Percentiles rank a stretch among this genome's conserved stretches.
Conservation (phyloP, 2,113 vertebrate genomes). For the Stegostoma tigrinum region DNA sequence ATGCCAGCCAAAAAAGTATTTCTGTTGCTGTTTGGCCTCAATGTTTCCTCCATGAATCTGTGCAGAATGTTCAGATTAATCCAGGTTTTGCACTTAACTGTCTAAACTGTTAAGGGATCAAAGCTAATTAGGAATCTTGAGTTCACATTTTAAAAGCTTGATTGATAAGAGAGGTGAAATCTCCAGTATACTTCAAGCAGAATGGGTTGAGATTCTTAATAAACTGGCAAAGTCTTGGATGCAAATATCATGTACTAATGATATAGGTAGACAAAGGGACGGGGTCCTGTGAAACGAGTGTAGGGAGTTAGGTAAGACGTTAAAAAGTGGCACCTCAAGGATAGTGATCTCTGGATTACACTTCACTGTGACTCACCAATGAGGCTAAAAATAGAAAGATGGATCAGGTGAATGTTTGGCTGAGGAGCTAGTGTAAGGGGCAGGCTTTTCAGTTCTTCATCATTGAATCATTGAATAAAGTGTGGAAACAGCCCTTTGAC, state of each 20-base stretch:
- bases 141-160: not conserved
- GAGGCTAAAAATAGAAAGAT: too few species aligned
- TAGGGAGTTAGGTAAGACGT: too few species aligned
- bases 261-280: too few species aligned
- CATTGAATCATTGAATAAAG: too few species aligned
- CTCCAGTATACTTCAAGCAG: not conserved
- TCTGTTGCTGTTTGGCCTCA: not conserved
- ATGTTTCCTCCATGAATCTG: not conserved
- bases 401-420: too few species aligned
- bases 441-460: too few species aligned
- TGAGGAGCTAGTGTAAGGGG: too few species aligned
- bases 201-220: not conserved
- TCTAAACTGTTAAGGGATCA: not conserved
- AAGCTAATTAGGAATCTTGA: not conserved
- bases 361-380: too few species aligned
- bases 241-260: not conserved
- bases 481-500: too few species aligned
- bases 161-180: not conserved
- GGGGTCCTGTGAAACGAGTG: too few species aligned
- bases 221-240: not conserved
- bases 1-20: conserved; percentile 20
- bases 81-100: not conserved
- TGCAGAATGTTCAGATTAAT: not conserved
- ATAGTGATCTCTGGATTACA: too few species aligned
- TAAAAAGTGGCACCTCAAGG: too few species aligned